A percentile compares a stretch with the other conserved stretches of the same genome.
Conservation (phyloP, 2,797 vertebrate species). For the Phataginus tricuspis region DNA sequence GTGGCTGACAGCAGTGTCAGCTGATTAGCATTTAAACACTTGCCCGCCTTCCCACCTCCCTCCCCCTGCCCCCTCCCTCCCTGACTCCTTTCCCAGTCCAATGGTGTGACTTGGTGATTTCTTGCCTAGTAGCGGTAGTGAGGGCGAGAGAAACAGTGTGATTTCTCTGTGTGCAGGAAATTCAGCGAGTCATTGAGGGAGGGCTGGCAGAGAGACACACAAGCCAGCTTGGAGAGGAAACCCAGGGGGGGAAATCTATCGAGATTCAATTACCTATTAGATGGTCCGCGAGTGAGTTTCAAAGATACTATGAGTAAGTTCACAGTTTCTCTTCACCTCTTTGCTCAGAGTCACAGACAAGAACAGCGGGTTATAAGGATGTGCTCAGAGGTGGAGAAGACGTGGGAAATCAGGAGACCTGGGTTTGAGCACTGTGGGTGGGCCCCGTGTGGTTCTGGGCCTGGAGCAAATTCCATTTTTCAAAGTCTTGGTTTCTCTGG, state of each 20-base stretch:
- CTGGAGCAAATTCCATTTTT: neutral
- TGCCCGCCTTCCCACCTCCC: neutral
- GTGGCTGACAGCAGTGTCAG: neutral
- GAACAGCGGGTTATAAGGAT: fast-evolving
- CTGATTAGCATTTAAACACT: neutral
- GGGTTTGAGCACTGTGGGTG: neutral
- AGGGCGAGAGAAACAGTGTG: neutral
- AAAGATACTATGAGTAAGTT: neutral
- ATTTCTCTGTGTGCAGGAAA: neutral
- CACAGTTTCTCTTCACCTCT: neutral
- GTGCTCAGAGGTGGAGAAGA: neutral
- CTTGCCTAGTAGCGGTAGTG: fast-evolving
- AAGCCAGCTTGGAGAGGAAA: neutral
- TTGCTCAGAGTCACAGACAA: neutral
- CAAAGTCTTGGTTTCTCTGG: neutral
- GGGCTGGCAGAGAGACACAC: neutral
- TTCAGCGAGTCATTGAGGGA: neutral
- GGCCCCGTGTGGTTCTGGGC: neutral
- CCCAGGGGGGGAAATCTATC: neutral
- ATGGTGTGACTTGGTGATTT: neutral
- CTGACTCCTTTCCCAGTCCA: neutral
- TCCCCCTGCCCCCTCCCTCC: fast-evolving
- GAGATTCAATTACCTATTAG: neutral
- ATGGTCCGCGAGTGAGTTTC: neutral
- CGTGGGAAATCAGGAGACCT: neutral